Evolutionary conservation across 2,113 vertebrate genomes (phyloP), one percentile per base, ranked within the genome.

Genomic region (Thunnus maccoyii): DNA sequence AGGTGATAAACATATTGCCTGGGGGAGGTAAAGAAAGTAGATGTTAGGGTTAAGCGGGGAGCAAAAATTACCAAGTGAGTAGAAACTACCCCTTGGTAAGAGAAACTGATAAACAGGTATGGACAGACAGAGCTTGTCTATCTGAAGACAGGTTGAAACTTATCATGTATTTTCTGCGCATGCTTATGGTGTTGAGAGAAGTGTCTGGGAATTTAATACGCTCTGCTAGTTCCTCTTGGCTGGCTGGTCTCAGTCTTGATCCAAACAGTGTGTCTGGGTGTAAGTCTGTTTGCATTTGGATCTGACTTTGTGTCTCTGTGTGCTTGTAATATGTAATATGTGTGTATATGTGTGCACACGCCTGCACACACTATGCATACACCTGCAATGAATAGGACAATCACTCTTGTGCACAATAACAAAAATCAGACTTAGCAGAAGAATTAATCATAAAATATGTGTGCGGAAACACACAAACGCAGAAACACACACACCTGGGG

Each of bases 351-450:
- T 54, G 15, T 71, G 15, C 14, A 32, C 27, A 44, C 4, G 17
- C 22, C 12, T 74, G 72, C 20, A 70, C 52, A 79, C 51, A 55
- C 63, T 32, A 41, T 85, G 54, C 50, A 32, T 27, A 63, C 78
- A 86, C 82, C 82, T 86, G 83, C 83, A 86, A 36, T 60, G 18
- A 20, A 60, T 68, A 58, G 22, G 46, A 72, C 81, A 85, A 84
- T 83, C 78, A 88, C 63, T 76, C 22, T 47, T 76, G 51, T 57
- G 32, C 80, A 78, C 52, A 48, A 55, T 72, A 63, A 86, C 68
- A 86, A 52, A 83, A 86, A 86, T 82, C 65, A 20, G 46, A 84
- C 32, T 81, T 87, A 86, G 80, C 89, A 87, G 85, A 88, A 78
- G 30, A 79, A 84, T 88, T 65, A 82, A 84, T 89, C 80, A 82